Base-by-base conservation (phyloP, 2,113 vertebrate species). In the Psettodes erumei region DNA sequence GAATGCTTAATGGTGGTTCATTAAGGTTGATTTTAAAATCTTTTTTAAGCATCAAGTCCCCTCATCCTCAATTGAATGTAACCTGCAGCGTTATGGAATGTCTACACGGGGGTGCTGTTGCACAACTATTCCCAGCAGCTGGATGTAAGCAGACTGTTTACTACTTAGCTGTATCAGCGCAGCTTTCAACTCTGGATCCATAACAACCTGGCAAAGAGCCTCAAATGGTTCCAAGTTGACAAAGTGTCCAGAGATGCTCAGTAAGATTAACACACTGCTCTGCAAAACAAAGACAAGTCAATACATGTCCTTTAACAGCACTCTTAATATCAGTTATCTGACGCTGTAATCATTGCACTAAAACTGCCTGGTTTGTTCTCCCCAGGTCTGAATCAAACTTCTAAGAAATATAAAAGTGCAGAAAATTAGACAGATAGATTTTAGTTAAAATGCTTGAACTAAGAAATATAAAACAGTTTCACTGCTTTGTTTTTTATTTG, bases 51-150 rank as follows among this genome's bases (percentile, higher is more conserved):
- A 6, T 10, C n/a, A 67, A 59, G 45, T 58, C 6, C 11, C 9
- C 4, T 47, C 11, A 38, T 11, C 25, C 9, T 23, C 3, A 13
- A 10, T 37, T 59, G 8, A 58, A 42, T 58, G 4, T 12, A 43
- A n/a, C 1, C 9, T 70, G 78, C 70, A 79, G 66, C 69, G 32
- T 25, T 10, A 7, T 1, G 1, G 2, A 4, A 7, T 58, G 82
- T 90, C 94, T 91, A 92, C 91, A 75, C 70, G 89, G 91, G 71
- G 19, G 80, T 78, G 93, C 45, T 77, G 64, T 25, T 79, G 1
- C 60, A 75, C 33, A 64, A 71, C 58, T 63, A 33, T 69, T 80
- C 13, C 50, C 40, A 43, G 2, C 76, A 35, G 30, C 21, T 38
- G 13, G 18, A 2, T 7, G 27, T 25, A 33, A 37, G 32, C 32